Base-by-base conservation (phyloP, 2,113 vertebrate genomes). In the Anguilla rostrata region DNA sequence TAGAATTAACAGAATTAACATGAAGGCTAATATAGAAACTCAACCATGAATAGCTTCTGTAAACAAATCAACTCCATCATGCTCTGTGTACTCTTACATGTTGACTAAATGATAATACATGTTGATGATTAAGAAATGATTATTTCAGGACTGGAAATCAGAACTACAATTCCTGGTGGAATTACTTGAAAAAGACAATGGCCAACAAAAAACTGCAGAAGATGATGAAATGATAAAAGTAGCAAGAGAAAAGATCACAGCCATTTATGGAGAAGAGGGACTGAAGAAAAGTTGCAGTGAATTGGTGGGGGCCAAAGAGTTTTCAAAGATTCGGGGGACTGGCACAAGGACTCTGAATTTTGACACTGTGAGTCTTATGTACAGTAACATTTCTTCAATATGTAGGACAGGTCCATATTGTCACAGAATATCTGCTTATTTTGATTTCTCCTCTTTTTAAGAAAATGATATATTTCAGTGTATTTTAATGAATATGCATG, bases 241-340 rank as follows among this genome's bases (percentile, higher is more conserved):
- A 15, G 84, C 84, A 78, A 26, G 39, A 81, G 84, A 79, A 40
- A 85, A 85, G 53, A 81, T 85, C 7, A 57, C 40, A 57, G 84
- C 84, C 1, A 14, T 85, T 85, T 81, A 85, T 80, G 84, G 84
- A 57, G 34, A 46, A 40, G 34, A 40, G 5, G 78, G 75, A 81
- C 46, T 80, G 16, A 22, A 34, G 34, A 34, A 39, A 14, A 56
- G 60, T 34, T 60, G 41, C 49, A 53, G 56, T 18, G 7, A 85
- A 40, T 20, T 85, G 75, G 46, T 15, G 78, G 75, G 34, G 39
- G 39, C 41, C 2, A 39, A 39, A 57, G 7, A 29, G 34, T 34
- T 34, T 0, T 34, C 34, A 0, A 34, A 34, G 34, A 34, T 34
- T 34, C 34, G 0, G 34, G 34, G 1, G 0, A 34, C 34, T 34